These are phyloP conservation scores for Trachelus troglodyta DNA, from an alignment of 2,888 invertebrate species.

Conservation along the genomic window DNA sequence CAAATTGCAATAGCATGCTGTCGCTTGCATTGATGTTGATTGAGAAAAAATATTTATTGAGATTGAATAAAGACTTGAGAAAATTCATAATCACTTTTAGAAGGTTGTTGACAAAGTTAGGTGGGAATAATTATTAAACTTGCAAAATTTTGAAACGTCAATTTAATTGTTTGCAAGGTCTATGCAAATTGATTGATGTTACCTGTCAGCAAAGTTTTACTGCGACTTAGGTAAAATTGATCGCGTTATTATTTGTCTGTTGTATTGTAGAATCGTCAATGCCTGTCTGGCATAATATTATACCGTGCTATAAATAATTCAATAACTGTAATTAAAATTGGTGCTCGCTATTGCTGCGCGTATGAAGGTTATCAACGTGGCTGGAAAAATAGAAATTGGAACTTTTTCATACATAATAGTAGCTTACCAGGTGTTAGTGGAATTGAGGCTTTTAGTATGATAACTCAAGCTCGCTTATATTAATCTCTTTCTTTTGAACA, in stretches of 20 bases:
- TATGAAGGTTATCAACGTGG: background rate
- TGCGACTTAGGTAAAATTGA: too few species aligned
- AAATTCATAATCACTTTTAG: background rate
- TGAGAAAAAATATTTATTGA: constrained; percentile 40
- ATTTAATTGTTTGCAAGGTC: background rate
- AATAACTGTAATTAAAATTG: background rate
- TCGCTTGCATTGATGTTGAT: constrained; percentile 63
- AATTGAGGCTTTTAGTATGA: background rate
- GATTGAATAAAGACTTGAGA: background rate
- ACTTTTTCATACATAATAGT: background rate
- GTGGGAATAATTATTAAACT: background rate
- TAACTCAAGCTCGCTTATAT: constrained; percentile 35
- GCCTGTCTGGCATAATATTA: background rate
- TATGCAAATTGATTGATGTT: background rate
- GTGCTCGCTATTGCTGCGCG: background rate
- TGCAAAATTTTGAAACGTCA: background rate
- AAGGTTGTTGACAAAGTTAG: background rate
- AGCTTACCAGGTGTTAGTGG: background rate
- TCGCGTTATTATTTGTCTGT: background rate
- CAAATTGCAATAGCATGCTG: constrained; percentile 51
- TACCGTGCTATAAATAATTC: background rate
- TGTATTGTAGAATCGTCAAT: background rate
- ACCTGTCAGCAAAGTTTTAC: background rate
- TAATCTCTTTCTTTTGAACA: constrained; percentile 26
- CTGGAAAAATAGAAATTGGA: background rate